Evolutionary conservation across 1,140 invertebrate genomes (phyloP).

Genomic region (Heliconius melpomene): DNA sequence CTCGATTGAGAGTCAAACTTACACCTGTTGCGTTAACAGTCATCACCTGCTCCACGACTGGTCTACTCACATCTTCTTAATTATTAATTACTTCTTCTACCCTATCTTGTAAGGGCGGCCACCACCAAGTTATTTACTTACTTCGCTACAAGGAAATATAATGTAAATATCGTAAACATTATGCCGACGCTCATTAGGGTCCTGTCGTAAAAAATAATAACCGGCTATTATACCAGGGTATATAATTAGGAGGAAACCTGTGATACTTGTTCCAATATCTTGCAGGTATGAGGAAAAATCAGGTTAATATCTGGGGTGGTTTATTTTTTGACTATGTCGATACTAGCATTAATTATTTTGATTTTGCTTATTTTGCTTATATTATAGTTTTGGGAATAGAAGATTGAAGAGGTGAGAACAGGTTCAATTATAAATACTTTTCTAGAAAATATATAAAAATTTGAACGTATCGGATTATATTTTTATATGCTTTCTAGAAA

Average conservation of each 20-base stretch:
- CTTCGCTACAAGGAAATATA: conserved; percentile 25
- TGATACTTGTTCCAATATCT: conserved; percentile 21
- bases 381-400: too few species aligned
- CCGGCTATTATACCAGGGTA: conserved; percentile 26
- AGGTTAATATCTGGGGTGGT: not conserved
- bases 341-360: too few species aligned
- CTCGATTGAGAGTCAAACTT: too few species aligned
- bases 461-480: too few species aligned
- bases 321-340: not conserved
- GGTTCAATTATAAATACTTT: too few species aligned
- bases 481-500: too few species aligned
- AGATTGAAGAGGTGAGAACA: too few species aligned
- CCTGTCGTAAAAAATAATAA: conserved; percentile 34
- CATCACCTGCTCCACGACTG: too few species aligned
- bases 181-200: conserved; percentile 30
- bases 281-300: not conserved
- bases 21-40: too few species aligned
- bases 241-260: conserved; percentile 34
- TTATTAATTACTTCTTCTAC: not conserved
- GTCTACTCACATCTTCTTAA: not conserved
- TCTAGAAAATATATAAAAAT: too few species aligned
- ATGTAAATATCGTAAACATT: conserved; percentile 32
- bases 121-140: not conserved
- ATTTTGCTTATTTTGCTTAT: too few species aligned
- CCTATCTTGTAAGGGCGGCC: not conserved